Percentiles rank a stretch among this genome's conserved stretches.
phyloP scores from a whole-genome alignment of 2,113 vertebrate genomes.

The Sitta europaea region DNA sequence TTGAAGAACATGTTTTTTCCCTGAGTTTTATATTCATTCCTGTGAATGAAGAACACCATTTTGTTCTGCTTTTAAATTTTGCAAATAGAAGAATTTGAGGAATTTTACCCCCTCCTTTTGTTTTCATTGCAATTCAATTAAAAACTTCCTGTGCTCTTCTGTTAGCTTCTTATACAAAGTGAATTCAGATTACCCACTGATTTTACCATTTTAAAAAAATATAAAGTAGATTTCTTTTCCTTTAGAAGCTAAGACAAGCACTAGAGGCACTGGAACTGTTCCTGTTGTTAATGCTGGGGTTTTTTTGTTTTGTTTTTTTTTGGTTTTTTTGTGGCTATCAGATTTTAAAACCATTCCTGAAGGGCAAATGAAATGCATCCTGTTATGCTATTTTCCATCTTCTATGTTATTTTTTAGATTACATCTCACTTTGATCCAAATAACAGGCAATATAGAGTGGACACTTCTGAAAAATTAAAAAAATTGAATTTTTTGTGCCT shows the following conservation, averaged over 20 bases:
- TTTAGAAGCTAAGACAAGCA: background rate
- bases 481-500: background rate
- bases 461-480: background rate
- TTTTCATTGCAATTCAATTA: background rate
- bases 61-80: background rate
- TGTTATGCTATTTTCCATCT: background rate
- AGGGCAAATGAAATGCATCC: background rate
- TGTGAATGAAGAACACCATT: background rate
- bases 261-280: background rate
- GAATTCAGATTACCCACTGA: background rate
- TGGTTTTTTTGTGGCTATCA: background rate
- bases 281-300: background rate
- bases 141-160: background rate
- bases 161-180: background rate
- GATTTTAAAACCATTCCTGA: background rate
- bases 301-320: background rate
- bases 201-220: background rate
- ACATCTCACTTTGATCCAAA: background rate
- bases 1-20: background rate
- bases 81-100: background rate
- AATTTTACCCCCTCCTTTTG: background rate
- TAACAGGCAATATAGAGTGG: background rate
- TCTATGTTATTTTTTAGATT: background rate
- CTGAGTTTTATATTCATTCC: background rate
- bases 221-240: background rate